Conservation (phyloP, 2,113 vertebrate species). For the Tricholaema leucomelas region DNA sequence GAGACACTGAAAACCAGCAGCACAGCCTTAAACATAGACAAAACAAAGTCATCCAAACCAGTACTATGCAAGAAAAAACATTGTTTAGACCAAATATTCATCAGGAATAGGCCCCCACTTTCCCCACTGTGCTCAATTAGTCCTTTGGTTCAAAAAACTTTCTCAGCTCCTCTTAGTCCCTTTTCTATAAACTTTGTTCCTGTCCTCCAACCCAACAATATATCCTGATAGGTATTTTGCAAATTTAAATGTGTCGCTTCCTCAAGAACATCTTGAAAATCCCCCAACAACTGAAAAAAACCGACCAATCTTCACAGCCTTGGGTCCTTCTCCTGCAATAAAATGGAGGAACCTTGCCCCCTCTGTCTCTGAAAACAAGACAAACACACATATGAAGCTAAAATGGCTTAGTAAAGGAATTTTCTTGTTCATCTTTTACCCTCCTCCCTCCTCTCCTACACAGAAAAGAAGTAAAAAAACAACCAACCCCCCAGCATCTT, state of each 20-base stretch:
- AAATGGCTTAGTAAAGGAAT: background rate
- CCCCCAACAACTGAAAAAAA: background rate
- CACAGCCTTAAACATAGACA: slow-evolving; percentile 20
- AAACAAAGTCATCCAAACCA: slow-evolving; percentile 54
- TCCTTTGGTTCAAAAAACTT: slow-evolving; percentile 29
- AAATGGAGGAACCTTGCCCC: background rate
- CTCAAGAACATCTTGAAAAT: background rate
- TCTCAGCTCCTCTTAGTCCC: background rate
- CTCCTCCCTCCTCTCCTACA: background rate
- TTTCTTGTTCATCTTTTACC: background rate
- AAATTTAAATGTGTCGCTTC: slow-evolving; percentile 37
- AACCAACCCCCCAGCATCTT: background rate
- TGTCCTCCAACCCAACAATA: background rate
- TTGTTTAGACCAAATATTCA: slow-evolving; percentile 1
- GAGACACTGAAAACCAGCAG: slow-evolving; percentile 5
- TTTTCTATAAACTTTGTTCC: background rate
- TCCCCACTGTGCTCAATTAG: background rate
- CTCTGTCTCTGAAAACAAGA: background rate
- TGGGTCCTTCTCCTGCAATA: background rate
- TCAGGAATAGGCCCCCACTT: background rate
- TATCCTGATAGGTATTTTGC: slow-evolving; percentile 45
- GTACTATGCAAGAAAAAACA: background rate
- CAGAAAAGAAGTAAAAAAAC: background rate
- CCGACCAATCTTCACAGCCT: background rate
- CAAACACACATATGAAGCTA: background rate